phyloP scores from a whole-genome alignment of 1,140 invertebrate species.

The Melanaphis sacchari region DNA sequence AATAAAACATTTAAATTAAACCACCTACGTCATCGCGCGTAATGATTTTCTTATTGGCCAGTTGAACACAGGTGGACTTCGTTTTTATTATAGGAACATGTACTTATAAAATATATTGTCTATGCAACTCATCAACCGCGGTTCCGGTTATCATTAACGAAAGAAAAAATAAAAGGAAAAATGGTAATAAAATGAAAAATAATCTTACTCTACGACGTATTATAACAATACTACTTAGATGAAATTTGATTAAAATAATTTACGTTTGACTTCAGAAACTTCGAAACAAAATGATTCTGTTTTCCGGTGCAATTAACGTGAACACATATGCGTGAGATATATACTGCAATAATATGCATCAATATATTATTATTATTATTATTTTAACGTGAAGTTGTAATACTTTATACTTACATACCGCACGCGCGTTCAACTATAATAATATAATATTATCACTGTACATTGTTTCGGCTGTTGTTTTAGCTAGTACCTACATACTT shows the following conservation, averaged over 20 bases:
- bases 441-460: not conserved
- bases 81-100: not conserved
- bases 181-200: conserved; percentile 26
- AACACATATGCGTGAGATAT: not conserved
- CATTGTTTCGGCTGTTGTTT: not conserved
- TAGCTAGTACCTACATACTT: not conserved
- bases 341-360: not conserved
- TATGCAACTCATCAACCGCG: conserved; percentile 31
- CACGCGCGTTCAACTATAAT: not conserved
- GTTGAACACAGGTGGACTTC: conserved; percentile 24
- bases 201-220: not conserved
- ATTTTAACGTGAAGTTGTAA: not conserved
- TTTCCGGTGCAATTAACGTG: not conserved
- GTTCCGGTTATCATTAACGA: conserved; percentile 26
- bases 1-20: conserved; percentile 33
- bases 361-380: not conserved
- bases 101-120: conserved; percentile 13
- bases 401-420: not conserved
- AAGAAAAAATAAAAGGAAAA: not conserved
- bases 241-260: conserved; percentile 40
- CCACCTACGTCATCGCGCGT: conserved; percentile 4
- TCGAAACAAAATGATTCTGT: not conserved
- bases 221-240: not conserved
- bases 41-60: conserved; percentile 39
- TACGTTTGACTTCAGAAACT: conserved; percentile 12